Conservation (phyloP, 1,140 invertebrate species). For the Metopolophium dirhodum region DNA sequence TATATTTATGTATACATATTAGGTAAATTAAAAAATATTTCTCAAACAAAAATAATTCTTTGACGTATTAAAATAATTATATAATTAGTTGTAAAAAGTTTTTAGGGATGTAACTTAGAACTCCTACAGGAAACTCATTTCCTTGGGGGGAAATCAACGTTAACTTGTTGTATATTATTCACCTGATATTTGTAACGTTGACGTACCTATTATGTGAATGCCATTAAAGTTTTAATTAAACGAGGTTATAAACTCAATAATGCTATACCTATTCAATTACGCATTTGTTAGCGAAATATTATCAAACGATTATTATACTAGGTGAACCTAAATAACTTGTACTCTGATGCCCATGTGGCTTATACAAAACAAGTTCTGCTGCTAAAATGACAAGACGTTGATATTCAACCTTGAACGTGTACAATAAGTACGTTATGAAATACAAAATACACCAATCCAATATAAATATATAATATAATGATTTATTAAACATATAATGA, state of each 20-base stretch:
- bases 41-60: neutral
- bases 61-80: neutral
- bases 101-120: neutral
- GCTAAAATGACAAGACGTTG: neutral
- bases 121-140: neutral
- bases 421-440: neutral
- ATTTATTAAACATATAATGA: neutral
- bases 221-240: neutral
- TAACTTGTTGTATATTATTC: neutral
- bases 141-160: neutral
- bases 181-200: neutral
- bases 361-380: neutral
- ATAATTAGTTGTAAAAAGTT: neutral
- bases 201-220: neutral
- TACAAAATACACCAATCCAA: neutral
- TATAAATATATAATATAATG: neutral
- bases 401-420: neutral
- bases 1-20: neutral
- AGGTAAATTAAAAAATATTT: neutral
- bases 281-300: neutral
- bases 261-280: neutral
- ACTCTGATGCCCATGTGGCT: neutral
- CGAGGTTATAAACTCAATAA: neutral
- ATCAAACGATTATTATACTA: neutral
- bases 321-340: neutral